These are phyloP conservation scores for Saguinus midas DNA, from an alignment of 2,113 vertebrate genomes.

Conservation along the genomic window DNA sequence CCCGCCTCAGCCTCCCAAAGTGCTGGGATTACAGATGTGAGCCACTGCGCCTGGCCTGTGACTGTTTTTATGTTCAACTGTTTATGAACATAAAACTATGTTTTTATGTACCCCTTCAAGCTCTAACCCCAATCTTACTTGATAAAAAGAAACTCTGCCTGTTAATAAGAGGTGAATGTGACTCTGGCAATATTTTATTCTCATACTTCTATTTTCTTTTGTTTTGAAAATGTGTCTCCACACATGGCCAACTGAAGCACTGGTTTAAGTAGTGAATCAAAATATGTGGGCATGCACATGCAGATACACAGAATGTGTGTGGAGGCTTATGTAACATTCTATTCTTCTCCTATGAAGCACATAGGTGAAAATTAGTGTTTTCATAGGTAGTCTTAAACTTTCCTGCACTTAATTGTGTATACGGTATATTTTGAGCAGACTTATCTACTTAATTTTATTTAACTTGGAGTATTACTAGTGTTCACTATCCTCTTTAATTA, in stretches of 20 bases:
- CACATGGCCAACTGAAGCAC: not conserved
- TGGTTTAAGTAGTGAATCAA: not conserved
- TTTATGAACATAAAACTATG: too few relatives aligned
- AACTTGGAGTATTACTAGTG: not conserved
- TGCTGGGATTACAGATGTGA: too few relatives aligned
- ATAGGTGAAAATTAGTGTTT: not conserved
- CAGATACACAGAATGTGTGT: not conserved
- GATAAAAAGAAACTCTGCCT: not conserved
- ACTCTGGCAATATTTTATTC: not conserved
- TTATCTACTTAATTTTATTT: not conserved
- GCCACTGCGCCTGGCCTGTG: too few relatives aligned
- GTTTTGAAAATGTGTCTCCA: not conserved
- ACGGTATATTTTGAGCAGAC: not conserved
- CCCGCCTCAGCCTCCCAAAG: too few relatives aligned
- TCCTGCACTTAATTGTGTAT: not conserved
- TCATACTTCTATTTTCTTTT: not conserved
- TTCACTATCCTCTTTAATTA: not conserved
- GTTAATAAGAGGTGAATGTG: not conserved
- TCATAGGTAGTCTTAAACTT: not conserved
- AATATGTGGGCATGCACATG: not conserved
- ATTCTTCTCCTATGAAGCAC: not conserved
- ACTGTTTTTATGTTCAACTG: not conserved
- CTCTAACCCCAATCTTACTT: not conserved
- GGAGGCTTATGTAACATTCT: not conserved
- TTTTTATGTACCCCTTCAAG: not conserved